Evolutionary conservation across 2,797 vertebrate genomes (phyloP).

Genomic region (Sebastes flavidus): DNA sequence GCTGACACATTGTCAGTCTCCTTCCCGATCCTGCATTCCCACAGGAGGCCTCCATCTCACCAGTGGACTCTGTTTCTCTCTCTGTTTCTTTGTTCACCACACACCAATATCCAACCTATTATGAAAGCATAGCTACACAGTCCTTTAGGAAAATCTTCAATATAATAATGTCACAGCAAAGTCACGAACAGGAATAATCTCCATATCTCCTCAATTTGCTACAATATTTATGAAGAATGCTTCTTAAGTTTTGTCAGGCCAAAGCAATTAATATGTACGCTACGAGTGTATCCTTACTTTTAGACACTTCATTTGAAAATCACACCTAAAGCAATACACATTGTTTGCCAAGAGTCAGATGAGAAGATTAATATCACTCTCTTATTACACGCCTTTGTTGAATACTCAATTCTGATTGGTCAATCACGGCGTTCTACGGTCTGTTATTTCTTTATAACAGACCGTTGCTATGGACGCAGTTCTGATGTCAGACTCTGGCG

Average conservation of each 20-base stretch:
- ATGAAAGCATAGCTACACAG: not conserved
- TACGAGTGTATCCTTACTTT: not conserved
- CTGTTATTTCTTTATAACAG: too few species aligned
- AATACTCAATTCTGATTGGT: too few species aligned
- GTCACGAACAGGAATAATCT: not conserved
- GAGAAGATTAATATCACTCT: not conserved
- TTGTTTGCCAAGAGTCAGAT: not conserved
- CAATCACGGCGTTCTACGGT: too few species aligned
- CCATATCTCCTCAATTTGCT: not conserved
- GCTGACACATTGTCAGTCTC: constrained; percentile 61
- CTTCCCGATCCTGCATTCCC: constrained; percentile 25
- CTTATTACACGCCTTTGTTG: too few species aligned
- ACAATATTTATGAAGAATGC: not conserved
- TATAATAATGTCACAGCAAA: not conserved
- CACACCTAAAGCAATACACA: not conserved
- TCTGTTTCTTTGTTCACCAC: constrained; percentile 13
- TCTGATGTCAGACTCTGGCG: rapidly evolving
- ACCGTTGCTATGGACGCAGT: too few species aligned
- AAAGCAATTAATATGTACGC: not conserved
- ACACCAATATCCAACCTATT: not conserved
- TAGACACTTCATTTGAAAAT: not conserved
- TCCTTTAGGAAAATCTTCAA: not conserved
- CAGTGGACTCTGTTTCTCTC: constrained; percentile 25
- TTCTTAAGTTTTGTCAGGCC: not conserved
- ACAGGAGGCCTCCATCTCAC: constrained; percentile 33